phyloP scores from a whole-genome alignment of 2,113 vertebrate species.

The Petrocephalus zakoni region DNA sequence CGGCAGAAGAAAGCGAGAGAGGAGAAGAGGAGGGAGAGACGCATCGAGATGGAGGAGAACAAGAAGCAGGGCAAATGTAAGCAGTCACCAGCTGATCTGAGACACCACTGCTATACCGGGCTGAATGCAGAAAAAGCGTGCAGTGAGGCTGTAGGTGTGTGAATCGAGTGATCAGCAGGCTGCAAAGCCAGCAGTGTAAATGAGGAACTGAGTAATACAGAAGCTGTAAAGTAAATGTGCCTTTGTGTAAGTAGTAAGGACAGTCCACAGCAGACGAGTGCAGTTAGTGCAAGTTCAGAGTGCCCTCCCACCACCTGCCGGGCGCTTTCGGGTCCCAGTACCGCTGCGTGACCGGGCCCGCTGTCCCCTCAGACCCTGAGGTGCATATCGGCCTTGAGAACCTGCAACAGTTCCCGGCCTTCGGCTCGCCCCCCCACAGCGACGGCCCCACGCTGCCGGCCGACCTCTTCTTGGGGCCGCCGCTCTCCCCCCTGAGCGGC shows the following conservation, averaged over 20 bases:
- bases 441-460: constrained; percentile 47
- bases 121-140: not conserved
- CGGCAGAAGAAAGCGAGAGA: constrained; percentile 92
- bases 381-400: constrained; percentile 96
- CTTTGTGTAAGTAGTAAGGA: not conserved
- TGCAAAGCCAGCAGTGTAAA: not conserved
- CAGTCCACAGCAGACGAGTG: not conserved
- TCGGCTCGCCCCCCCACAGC: constrained; percentile 64
- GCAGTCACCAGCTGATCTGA: constrained; percentile 35
- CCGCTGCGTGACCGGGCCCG: not conserved
- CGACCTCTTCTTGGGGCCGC: constrained; percentile 45
- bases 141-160: not conserved
- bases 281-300: not conserved
- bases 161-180: not conserved
- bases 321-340: not conserved
- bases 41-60: constrained; percentile 96
- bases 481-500: constrained; percentile 61
- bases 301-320: not conserved
- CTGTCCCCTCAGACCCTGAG: constrained; percentile 76
- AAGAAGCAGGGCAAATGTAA: constrained; percentile 94
- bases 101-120: not conserved
- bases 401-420: constrained; percentile 93
- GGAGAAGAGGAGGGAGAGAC: constrained; percentile 83
- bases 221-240: not conserved
- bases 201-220: not conserved